Conservation (phyloP, 2,113 vertebrate genomes). For the Zapus hudsonius region DNA sequence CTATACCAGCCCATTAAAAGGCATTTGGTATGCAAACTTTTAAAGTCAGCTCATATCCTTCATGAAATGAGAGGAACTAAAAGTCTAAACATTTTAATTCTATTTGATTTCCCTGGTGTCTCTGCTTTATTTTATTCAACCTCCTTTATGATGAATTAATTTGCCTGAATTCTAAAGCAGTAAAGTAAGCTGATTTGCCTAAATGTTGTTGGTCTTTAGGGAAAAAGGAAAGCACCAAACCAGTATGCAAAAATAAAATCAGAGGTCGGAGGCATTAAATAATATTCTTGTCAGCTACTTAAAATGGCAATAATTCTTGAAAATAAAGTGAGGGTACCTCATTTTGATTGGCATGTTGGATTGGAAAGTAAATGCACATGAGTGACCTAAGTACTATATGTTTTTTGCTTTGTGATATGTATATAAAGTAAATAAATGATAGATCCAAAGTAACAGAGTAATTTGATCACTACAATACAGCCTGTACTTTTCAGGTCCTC, state of each 20-base stretch:
- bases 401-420: background rate
- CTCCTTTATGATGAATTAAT: conserved; percentile 12
- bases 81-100: conserved; percentile 13
- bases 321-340: background rate
- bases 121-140: conserved; percentile 11
- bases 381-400: background rate
- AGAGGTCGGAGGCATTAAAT: background rate
- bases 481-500: background rate
- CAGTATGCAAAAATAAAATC: background rate
- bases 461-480: background rate
- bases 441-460: background rate
- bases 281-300: background rate
- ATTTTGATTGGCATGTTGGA: background rate
- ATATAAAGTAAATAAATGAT: background rate
- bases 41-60: background rate
- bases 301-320: background rate
- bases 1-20: background rate
- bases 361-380: background rate
- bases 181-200: conserved; percentile 20
- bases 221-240: background rate
- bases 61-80: background rate
- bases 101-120: conserved; percentile 22
- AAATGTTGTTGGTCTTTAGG: conserved; percentile 20
- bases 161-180: background rate
- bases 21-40: background rate